These are phyloP conservation scores for Protobothrops mucrosquamatus DNA, from an alignment of 2,113 vertebrate species.

Conservation along the genomic window DNA sequence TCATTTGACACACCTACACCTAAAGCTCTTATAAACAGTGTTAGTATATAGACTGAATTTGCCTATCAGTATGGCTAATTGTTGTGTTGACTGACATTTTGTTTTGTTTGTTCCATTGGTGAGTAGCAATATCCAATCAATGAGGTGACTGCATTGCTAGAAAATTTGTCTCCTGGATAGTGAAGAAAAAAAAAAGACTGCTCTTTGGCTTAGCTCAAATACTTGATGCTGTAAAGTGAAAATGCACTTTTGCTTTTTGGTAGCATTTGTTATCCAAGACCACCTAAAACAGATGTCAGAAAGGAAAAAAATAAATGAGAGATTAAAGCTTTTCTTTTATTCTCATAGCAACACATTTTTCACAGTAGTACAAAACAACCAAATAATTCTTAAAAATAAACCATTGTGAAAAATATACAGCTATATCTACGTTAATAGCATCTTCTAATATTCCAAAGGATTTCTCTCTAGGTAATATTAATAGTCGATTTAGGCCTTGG, in stretches of 20 bases:
- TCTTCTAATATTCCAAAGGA: conserved; percentile 55
- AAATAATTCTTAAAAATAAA: conserved; percentile 56
- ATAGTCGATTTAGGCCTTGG: conserved; percentile 55
- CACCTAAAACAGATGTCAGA: conserved; percentile 14
- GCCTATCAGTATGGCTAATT: not conserved
- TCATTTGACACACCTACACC: no score
- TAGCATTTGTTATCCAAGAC: not conserved
- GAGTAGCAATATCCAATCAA: not conserved
- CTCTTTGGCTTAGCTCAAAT: not conserved
- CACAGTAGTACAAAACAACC: conserved; percentile 54
- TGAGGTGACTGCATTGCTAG: not conserved
- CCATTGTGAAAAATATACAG: conserved; percentile 48
- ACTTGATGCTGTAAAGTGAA: not conserved
- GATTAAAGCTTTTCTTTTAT: conserved; percentile 46
- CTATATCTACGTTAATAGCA: conserved; percentile 56
- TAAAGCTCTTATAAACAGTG: no score
- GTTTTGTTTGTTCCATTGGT: not conserved
- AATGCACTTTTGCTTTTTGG: not conserved
- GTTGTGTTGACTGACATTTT: not conserved
- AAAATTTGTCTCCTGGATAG: not conserved
- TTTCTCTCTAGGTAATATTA: conserved; percentile 52
- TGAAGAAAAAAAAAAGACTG: not conserved
- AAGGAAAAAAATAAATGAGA: conserved; percentile 37
- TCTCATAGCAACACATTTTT: conserved; percentile 53
- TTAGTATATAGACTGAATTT: not conserved